Evolutionary conservation across 2,797 vertebrate genomes (phyloP).

Genomic region (Steatocranus sp.): DNA sequence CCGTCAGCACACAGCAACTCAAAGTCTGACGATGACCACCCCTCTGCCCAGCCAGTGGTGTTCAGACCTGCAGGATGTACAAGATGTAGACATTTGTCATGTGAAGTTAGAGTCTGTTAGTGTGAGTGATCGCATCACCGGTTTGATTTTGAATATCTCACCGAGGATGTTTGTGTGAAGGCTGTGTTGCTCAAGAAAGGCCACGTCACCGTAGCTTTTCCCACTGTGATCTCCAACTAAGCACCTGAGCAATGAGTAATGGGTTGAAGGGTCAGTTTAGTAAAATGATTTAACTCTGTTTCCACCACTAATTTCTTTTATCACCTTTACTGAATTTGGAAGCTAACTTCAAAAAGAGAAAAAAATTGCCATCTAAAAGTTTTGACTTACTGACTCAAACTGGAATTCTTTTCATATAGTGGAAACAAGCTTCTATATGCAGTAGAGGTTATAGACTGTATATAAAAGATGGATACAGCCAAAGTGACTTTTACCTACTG

Average conservation of each 20-base stretch:
- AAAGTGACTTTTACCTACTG: not conserved
- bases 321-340: not conserved
- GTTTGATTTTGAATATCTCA: conserved; percentile 45
- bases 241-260: conserved; percentile 68
- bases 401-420: not conserved
- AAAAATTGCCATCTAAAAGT: not conserved
- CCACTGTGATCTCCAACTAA: conserved; percentile 85
- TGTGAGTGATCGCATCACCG: not conserved
- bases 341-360: not conserved
- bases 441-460: not conserved
- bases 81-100: not conserved
- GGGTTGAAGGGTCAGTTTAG: not conserved
- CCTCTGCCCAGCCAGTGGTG: conserved; percentile 79
- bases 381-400: not conserved
- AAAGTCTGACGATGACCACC: conserved; percentile 73
- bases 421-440: not conserved
- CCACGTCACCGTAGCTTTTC: conserved; percentile 88
- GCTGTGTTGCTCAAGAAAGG: conserved; percentile 87
- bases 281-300: not conserved
- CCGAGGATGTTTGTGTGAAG: conserved; percentile 83
- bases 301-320: not conserved
- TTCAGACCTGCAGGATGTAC: conserved; percentile 72
- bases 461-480: not conserved
- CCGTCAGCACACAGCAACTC: conserved; percentile 83
- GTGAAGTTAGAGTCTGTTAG: not conserved